Evolutionary conservation across 1,140 invertebrate species (phyloP).

Genomic region (Choristoneura fumiferana): DNA sequence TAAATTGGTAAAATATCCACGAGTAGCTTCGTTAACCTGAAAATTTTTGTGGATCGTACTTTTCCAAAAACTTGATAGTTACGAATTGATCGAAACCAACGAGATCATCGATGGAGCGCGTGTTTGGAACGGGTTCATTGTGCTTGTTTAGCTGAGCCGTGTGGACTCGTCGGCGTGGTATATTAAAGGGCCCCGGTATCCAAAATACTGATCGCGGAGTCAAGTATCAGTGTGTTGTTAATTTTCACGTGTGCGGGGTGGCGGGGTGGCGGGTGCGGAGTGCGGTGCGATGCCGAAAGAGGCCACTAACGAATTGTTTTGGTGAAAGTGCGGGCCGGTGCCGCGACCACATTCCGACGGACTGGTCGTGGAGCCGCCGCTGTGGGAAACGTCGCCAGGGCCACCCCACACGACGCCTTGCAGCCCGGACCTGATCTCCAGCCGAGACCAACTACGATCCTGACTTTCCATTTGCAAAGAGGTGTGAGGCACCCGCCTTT

Average conservation of each 20-base stretch:
- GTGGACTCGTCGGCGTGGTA: conserved; percentile 20
- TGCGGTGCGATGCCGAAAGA: conserved; percentile 66
- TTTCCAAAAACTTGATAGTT: neutral
- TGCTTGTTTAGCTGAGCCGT: neutral
- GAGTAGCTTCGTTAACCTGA: no score
- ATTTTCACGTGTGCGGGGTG: conserved; percentile 52
- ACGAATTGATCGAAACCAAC: neutral
- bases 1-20: no score
- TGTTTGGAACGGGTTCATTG: neutral
- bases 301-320: conserved; percentile 77
- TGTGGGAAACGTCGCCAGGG: conserved; percentile 70
- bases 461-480: conserved; percentile 6
- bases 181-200: conserved; percentile 33
- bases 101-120: neutral
- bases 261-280: conserved; percentile 39
- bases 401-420: conserved; percentile 52
- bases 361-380: conserved; percentile 72
- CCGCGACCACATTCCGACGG: conserved; percentile 75
- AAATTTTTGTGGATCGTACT: no score
- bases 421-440: conserved; percentile 26
- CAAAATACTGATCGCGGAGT: conserved; percentile 38
- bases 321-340: conserved; percentile 75
- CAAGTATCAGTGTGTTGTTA: conserved; percentile 50
- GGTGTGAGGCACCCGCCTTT: neutral
- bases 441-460: conserved; percentile 28